Evolutionary conservation across 2,113 vertebrate species (phyloP), one percentile per base, ranked within the genome.

Genomic region (Laticauda laticaudata): DNA sequence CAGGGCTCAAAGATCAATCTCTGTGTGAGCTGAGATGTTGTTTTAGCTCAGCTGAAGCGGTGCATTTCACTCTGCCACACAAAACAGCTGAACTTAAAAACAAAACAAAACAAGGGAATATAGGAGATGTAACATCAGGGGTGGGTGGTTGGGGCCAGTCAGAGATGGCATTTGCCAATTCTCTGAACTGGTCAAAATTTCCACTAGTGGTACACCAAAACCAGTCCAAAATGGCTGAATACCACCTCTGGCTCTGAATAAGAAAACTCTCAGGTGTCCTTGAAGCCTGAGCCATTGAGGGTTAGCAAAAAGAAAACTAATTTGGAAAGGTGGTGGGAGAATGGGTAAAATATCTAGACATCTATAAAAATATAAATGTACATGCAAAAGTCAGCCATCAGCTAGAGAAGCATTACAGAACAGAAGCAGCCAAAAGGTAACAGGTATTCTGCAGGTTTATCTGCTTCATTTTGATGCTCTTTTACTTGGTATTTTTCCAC

Each of bases 401-500:
- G 56, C 10, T 34, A 39, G 45, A 85, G 26, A 89, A 57, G 8
- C 18, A 64, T 23, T 15, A 39, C 4, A 57, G 21, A n/a, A 59
- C 39, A 86, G 54, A 57, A 57, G 39, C 54, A 48, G n/a, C 6
- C 29, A 85, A 92, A 86, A 92, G 48, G 48, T 48, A 48, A 48
- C 39, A 48, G 54, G 39, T 86, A 26, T 85, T 85, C 81, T 18
- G 39, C 39, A 34, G 18, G 57, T 92, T 90, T 92, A 92, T 86
- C 43, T 34, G 34, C 29, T n/a, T 51, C 12, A 23, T 29, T 34
- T 53, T 20, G 21, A 54, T n/a, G 85, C 88, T 75, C 56, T 89
- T 92, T 92, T 39, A 57, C 39, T 57, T 89, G 92, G 51, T 48
- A 39, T 53, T 56, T 3, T 92, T 89, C 92, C 92, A 29, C 64